A percentile compares a stretch with the other conserved stretches of the same genome.
Evolutionary conservation across 2,888 invertebrate genomes (phyloP).

Genomic region (Acholoe squamosa): DNA sequence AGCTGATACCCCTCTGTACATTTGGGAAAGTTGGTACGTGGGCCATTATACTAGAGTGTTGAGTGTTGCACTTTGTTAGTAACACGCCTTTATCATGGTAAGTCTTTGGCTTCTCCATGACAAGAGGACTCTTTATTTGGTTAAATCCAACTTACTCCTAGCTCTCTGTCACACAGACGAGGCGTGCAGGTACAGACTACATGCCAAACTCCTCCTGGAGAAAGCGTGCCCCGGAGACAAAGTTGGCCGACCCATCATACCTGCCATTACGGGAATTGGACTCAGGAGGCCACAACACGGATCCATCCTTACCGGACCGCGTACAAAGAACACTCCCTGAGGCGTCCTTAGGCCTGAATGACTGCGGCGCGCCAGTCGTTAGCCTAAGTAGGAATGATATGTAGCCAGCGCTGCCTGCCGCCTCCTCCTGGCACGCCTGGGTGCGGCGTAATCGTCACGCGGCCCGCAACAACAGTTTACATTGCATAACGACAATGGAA

Average conservation of each 20-base stretch:
- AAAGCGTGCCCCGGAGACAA: background rate
- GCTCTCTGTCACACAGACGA: too few relatives aligned
- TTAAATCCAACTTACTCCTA: too few relatives aligned
- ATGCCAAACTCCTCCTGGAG: too few relatives aligned
- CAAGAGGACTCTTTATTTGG: too few relatives aligned
- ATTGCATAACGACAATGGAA: conserved; percentile 57
- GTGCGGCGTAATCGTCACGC: background rate
- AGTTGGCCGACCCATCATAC: conserved; percentile 9
- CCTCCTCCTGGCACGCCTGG: conserved; percentile 24
- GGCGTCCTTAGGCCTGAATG: conserved; percentile 52
- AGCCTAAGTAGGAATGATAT: conserved; percentile 51
- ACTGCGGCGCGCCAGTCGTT: conserved; percentile 42
- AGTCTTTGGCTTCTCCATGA: too few relatives aligned
- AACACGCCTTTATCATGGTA: too few relatives aligned
- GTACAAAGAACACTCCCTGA: background rate
- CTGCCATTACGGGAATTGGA: conserved; percentile 42
- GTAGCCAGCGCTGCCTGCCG: background rate
- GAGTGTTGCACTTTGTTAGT: too few relatives aligned
- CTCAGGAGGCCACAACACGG: background rate
- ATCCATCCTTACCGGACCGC: background rate
- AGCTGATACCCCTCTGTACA: too few relatives aligned
- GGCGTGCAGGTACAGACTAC: too few relatives aligned
- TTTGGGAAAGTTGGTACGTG: too few relatives aligned
- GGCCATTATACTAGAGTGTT: too few relatives aligned
- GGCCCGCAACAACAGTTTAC: conserved; percentile 35